Percentiles rank a stretch among this genome's conserved stretches.
Evolutionary conservation across 2,888 invertebrate species (phyloP).

Genomic region (Nemoura dubitans): DNA sequence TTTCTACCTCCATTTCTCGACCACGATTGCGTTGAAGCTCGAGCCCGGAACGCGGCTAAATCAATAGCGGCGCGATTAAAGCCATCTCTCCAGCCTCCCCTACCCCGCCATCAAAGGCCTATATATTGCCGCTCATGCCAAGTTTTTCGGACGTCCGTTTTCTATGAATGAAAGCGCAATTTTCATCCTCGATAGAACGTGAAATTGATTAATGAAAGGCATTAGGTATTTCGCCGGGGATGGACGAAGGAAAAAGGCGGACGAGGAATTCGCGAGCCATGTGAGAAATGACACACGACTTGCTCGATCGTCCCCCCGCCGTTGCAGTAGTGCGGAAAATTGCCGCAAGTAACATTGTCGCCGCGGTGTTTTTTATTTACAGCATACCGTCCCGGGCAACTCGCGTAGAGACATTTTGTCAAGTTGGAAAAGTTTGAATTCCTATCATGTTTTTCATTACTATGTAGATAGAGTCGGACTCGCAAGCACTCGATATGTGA

Average conservation of each 20-base stretch:
- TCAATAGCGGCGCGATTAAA: neutral
- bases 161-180: conserved; percentile 26
- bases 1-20: neutral
- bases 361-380: neutral
- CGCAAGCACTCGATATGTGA: neutral
- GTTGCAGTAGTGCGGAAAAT: neutral
- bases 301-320: neutral
- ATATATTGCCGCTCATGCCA: neutral
- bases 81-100: neutral
- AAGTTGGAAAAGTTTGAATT: neutral
- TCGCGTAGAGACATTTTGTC: neutral
- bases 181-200: conserved; percentile 33
- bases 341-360: neutral
- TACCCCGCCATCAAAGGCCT: neutral
- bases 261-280: neutral
- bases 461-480: neutral
- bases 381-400: too few relatives aligned
- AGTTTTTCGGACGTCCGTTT: conserved; percentile 18
- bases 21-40: neutral
- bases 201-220: conserved; percentile 36
- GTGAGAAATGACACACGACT: neutral
- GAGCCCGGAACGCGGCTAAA: neutral
- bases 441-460: neutral
- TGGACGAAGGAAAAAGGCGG: neutral
- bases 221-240: neutral